Base-by-base conservation (phyloP, 2,888 invertebrate species). In the Horisme vitalbata region DNA sequence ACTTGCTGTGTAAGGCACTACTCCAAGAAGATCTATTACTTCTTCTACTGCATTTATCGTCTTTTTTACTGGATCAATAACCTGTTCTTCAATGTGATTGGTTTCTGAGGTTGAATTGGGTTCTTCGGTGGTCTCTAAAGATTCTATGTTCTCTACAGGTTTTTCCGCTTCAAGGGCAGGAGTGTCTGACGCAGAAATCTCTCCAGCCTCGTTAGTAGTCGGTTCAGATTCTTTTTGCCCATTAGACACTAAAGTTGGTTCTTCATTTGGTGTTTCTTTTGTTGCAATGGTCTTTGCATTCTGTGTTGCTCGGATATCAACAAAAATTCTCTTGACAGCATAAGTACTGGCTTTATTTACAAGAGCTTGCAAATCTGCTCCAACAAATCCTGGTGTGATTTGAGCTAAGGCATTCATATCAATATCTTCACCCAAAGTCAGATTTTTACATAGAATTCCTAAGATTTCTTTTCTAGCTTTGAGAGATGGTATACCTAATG, bases 331-430 rank as follows among this genome's bases (percentile, higher is more conserved):
- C 68, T 96, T 95, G 0, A 97, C 94, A 30, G 98, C 97, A 59
- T 93, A 93, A 75, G 96, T 94, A 6, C 96, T 96, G 1, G 99
- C 97, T 81, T 97, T 96, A 53, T 96, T 92, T 0, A 95, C 93
- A 39, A 99, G 88, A 0, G 96, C 94, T 76, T 94, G 92, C 59
- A 99, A 87, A 91, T 99, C 98, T 3, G 97, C 98, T 8, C 98
- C 99, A 21, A 99, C 99, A 90, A 94, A 99, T 0, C 99, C 99
- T 0, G 99, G 99, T 4, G 98, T 98, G 36, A 95, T 90, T 63
- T 94, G 93, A 13, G 98, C 97, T 52, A 99, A 83, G 35, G 90
- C 83, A 43, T 91, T 86, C 67, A 94, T 93, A 74, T 95, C 93
- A 59, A 98, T 92, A 63, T 93, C 93, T 1, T 92, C 83, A 48